Base-by-base conservation (phyloP, 2,113 vertebrate genomes). In the Notothenia coriiceps region DNA sequence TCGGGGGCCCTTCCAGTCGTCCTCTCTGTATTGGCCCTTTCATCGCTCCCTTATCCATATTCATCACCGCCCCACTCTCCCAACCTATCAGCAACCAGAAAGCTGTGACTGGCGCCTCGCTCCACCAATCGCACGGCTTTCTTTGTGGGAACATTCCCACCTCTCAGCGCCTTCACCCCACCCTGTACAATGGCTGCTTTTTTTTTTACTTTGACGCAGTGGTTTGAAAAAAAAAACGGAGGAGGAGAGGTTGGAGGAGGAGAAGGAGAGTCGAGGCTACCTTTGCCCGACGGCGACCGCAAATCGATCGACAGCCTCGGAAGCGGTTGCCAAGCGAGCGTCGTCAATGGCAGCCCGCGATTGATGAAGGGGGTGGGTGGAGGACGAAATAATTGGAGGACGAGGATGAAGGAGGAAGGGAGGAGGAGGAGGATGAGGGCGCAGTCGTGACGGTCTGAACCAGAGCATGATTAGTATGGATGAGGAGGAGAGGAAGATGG, bases 1-100 rank as follows among this genome's bases (percentile, higher is more conserved):
- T 84, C 57, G 62, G 81, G 84, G 86, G 81, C 44, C 76, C 62
- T 83, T 83, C 73, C 77, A 77, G 61, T 68, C 70, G 61, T 77
- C 86, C 84, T 88, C 69, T 43, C 86, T 68, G 72, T 84, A 81
- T 87, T 85, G 77, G 75, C 91, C 90, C 88, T 93, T 94, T 93
- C 86, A 93, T 90, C 82, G n/a, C 78, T 80, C 79, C 84, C 87
- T 94, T 91, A 95, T 95, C 86, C 89, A 94, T 95, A 95, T 95
- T 95, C 90, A 94, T 91, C 77, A 11, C 59, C 76, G 14, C 73
- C 75, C 78, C 33, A 46, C 82, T 82, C 91, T 71, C 61, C 87
- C 81, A 75, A 79, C 95, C 93, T 90, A 93, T 94, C 88, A 86
- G 84, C 44, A 29, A 64, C 60, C 84, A 25, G 79, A 73, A 74